Percentiles rank a stretch among this genome's conserved stretches.
phyloP scores from a whole-genome alignment of 1,140 invertebrate genomes.

The Lepidurus apus region DNA sequence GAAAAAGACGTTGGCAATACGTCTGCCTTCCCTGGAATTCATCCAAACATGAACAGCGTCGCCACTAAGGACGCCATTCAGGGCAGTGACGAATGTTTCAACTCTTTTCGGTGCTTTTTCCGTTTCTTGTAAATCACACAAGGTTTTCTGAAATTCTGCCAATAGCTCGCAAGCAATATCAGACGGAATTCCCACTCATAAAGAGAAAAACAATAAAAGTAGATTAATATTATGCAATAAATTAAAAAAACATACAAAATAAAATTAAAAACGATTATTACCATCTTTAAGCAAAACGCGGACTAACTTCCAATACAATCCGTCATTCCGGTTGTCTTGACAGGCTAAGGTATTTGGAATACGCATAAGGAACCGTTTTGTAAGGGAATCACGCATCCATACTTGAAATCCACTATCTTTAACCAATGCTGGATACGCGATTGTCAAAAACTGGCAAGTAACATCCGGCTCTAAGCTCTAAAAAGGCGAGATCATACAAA shows the following conservation, averaged over 20 bases:
- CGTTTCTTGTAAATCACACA: not conserved
- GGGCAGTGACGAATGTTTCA: not conserved
- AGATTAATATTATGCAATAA: not conserved
- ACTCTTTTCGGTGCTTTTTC: not conserved
- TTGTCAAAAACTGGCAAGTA: not conserved
- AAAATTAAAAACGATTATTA: not conserved
- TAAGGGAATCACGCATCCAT: not conserved
- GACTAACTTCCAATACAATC: not conserved
- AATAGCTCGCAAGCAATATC: not conserved
- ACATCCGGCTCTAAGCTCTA: not conserved
- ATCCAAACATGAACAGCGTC: not conserved
- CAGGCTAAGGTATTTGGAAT: not conserved
- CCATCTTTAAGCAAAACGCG: not conserved
- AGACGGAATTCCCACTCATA: constrained; percentile 1
- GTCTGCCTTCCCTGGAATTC: not conserved
- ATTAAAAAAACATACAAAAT: not conserved
- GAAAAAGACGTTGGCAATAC: not conserved
- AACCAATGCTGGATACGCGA: not conserved
- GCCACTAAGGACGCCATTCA: not conserved
- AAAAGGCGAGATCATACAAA: not conserved
- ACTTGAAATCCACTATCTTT: not conserved
- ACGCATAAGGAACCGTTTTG: not conserved
- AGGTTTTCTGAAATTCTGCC: not conserved
- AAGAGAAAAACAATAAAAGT: not conserved
- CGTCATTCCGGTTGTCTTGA: not conserved